Base-by-base conservation (phyloP, 2,113 vertebrate species). In the Odobenus rosmarus region DNA sequence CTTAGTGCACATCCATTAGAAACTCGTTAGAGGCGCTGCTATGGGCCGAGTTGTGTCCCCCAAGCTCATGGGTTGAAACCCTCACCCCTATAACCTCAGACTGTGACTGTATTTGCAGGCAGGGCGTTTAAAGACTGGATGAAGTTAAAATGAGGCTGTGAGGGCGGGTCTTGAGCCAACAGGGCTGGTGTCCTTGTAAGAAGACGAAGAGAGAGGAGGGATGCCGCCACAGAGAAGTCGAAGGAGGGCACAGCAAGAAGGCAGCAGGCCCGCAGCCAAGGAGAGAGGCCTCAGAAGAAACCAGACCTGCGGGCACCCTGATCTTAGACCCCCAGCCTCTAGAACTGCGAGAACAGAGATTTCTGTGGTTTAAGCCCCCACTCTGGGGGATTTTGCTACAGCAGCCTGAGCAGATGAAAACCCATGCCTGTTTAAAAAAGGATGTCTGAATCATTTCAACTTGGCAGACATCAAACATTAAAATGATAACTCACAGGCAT, bases 241-340 rank as follows among this genome's bases (percentile, higher is more conserved):
- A 0, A 0, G 1, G 1, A 74, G 51, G 31, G 4, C 2, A 12
- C 28, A 23, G 64, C 0, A 28, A 67, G 74, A 16, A 19, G 55
- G 21, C 0, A 0, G 39, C 12, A 0, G 0, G 0, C 36, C 19
- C 5, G n/a, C n/a, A n/a, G 81, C 19, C 53, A 3, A 10, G 72
- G 24, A 26, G 69, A 62, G 15, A 33, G 42, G 42, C 19, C 49
- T 57, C 39, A 2, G 71, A 76, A 69, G 69, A 62, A 59, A 33
- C 62, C 42, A 62, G 53, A 31, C 15, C 26, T 3, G 31, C 3
- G 0, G 4, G 19, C 53, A 11, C 85, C 61, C 49, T 55, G 36
- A 57, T 10, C 74, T 26, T 15, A 33, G 36, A 51, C 80, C 28
- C 33, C 33, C 33, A 33, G 90, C 8, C 62, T 62, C 62, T 71